Evolutionary conservation across 2,888 invertebrate species (phyloP).

Genomic region (Dolichopus griseipennis): DNA sequence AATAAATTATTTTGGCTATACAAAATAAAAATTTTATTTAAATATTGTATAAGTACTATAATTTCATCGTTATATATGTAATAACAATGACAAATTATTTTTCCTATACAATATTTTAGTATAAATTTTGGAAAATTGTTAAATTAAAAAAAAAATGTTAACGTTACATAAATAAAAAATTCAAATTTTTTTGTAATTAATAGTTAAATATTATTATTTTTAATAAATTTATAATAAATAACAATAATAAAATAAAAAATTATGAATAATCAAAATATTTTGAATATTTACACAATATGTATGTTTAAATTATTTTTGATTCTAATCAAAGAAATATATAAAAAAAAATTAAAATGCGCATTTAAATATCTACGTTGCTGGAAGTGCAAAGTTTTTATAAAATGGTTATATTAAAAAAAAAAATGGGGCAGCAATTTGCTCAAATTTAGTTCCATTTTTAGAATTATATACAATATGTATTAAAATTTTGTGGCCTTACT

Average conservation of each 20-base stretch:
- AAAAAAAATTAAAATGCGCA: not conserved
- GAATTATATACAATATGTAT: not conserved
- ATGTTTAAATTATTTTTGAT: too few species aligned
- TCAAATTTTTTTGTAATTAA: too few species aligned
- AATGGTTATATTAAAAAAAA: not conserved
- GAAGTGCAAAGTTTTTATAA: not conserved
- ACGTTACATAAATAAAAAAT: not conserved
- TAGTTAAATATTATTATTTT: too few species aligned
- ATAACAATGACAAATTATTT: not conserved
- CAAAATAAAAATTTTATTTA: not conserved
- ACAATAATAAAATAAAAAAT: too few species aligned
- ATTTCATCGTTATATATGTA: not conserved
- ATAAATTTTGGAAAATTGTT: too few species aligned
- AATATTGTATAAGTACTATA: not conserved
- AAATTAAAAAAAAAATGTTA: not conserved
- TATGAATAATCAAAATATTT: too few species aligned
- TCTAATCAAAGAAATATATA: too few species aligned
- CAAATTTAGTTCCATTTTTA: slow-evolving; percentile 1
- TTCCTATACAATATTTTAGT: not conserved
- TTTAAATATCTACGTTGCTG: not conserved
- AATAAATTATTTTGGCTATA: not conserved
- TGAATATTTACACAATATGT: too few species aligned
- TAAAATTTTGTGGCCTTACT: not conserved
- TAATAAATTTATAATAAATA: too few species aligned
- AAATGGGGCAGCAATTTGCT: not conserved